Percentiles rank a stretch among this genome's conserved stretches.
Evolutionary conservation across 2,888 invertebrate species (phyloP).

Genomic region (Sarcophaga variegata): DNA sequence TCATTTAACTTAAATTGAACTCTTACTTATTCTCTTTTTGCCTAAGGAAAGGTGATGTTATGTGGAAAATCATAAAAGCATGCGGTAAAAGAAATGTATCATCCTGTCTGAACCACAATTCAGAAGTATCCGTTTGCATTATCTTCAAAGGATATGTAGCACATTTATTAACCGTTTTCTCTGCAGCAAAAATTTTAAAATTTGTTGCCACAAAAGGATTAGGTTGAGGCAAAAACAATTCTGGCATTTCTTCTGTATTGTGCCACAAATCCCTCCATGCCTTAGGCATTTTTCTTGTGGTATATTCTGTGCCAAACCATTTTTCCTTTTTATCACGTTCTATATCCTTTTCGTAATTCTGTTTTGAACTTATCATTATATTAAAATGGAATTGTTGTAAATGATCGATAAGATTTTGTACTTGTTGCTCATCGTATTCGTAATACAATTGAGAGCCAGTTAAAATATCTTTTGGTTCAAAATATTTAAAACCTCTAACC

Average conservation of each 20-base stretch:
- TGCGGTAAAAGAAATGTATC: constrained; percentile 91
- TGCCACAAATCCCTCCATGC: constrained; percentile 87
- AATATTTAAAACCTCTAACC: constrained; percentile 90
- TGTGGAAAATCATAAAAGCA: constrained; percentile 88
- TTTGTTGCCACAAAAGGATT: constrained; percentile 89
- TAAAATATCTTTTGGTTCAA: constrained; percentile 89
- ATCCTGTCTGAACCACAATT: constrained; percentile 93
- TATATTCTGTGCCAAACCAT: constrained; percentile 93
- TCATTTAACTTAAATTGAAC: neutral
- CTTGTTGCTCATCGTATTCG: constrained; percentile 88
- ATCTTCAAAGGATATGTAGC: constrained; percentile 82
- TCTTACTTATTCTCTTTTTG: constrained; percentile 85
- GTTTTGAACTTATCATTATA: constrained; percentile 79
- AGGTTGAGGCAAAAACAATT: constrained; percentile 87
- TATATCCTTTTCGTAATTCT: constrained; percentile 75
- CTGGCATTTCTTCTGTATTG: constrained; percentile 83
- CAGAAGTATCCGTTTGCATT: constrained; percentile 83
- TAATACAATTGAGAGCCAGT: constrained; percentile 89
- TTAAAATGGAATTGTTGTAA: constrained; percentile 79
- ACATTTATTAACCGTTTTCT: constrained; percentile 71
- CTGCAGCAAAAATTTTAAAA: constrained; percentile 83
- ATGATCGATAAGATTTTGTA: constrained; percentile 74
- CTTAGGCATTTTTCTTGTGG: constrained; percentile 84
- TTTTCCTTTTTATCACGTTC: constrained; percentile 87
- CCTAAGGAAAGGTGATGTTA: constrained; percentile 87